Percentiles rank a stretch among this genome's conserved stretches.
phyloP scores from a whole-genome alignment of 2,797 vertebrate species.

The Rhinichthys osculus region DNA sequence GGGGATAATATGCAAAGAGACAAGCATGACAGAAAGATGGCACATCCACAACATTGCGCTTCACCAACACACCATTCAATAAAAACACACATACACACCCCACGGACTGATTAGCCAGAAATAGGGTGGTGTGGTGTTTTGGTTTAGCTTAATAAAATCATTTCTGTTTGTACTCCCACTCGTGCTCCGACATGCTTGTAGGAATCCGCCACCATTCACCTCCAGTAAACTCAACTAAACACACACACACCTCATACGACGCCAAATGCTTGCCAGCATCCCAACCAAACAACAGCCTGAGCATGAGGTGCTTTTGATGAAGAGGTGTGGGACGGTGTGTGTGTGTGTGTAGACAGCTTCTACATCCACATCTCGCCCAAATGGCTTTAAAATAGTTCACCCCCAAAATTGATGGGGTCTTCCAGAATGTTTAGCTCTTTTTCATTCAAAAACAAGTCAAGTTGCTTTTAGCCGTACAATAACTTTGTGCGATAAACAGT shows the following conservation, averaged over 20 bases:
- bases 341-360: neutral
- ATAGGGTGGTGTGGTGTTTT: slow-evolving; percentile 52
- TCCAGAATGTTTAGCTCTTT: neutral
- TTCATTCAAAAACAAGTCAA: neutral
- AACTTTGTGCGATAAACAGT: neutral
- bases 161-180: slow-evolving; percentile 58
- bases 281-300: neutral
- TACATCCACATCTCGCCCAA: neutral
- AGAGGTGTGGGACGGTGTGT: neutral
- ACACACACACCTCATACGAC: slow-evolving; percentile 14
- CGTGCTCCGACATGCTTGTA: slow-evolving; percentile 69
- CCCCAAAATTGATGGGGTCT: neutral
- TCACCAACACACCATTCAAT: slow-evolving; percentile 16
- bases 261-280: slow-evolving; percentile 16
- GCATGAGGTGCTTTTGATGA: slow-evolving; percentile 16
- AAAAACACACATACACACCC: slow-evolving; percentile 31
- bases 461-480: neutral
- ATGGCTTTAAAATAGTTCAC: neutral
- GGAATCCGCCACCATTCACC: slow-evolving; percentile 63
- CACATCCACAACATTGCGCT: slow-evolving; percentile 6
- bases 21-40: slow-evolving; percentile 22
- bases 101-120: slow-evolving; percentile 24
- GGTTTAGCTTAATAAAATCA: slow-evolving; percentile 63
- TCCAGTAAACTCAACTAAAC: slow-evolving; percentile 44
- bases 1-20: neutral